These are phyloP conservation scores for Hydropsyche betteni DNA, from an alignment of 2,888 invertebrate genomes.

Conservation along the genomic window DNA sequence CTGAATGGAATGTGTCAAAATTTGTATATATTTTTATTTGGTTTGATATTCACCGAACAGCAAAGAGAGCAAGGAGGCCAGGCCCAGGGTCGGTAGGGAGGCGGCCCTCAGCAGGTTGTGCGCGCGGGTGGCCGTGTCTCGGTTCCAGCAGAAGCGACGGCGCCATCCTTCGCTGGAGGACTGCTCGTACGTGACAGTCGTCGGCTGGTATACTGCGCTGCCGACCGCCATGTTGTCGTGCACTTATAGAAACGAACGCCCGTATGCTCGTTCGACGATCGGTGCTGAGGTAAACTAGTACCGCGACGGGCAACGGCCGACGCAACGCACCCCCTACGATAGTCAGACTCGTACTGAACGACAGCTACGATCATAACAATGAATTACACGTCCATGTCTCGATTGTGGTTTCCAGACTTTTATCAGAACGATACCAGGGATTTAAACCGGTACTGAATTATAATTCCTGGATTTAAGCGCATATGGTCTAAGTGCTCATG, in stretches of 20 bases:
- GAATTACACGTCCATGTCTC: too few relatives aligned
- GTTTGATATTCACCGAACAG: not conserved
- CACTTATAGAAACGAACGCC: too few relatives aligned
- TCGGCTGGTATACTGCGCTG: constrained; percentile 80
- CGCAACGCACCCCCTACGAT: not conserved
- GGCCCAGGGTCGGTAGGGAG: not conserved
- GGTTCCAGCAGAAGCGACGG: constrained; percentile 55
- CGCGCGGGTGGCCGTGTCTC: constrained; percentile 53
- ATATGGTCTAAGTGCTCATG: too few relatives aligned
- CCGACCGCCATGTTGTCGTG: constrained; percentile 67
- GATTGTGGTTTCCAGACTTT: too few relatives aligned
- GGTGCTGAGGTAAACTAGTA: too few relatives aligned
- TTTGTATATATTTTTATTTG: not conserved
- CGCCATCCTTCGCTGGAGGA: constrained; percentile 57
- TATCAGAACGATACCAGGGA: too few relatives aligned
- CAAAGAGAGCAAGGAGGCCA: not conserved
- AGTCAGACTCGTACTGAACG: not conserved
- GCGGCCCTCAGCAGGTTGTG: not conserved
- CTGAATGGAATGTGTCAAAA: not conserved
- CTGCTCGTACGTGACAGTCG: constrained; percentile 79
- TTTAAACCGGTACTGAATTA: too few relatives aligned
- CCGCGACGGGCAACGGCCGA: too few relatives aligned
- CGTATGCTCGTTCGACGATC: too few relatives aligned
- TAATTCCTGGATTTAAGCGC: too few relatives aligned
- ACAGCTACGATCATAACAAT: too few relatives aligned